Base-by-base conservation (phyloP, 2,888 invertebrate species). In the Ametastegia equiseti region DNA sequence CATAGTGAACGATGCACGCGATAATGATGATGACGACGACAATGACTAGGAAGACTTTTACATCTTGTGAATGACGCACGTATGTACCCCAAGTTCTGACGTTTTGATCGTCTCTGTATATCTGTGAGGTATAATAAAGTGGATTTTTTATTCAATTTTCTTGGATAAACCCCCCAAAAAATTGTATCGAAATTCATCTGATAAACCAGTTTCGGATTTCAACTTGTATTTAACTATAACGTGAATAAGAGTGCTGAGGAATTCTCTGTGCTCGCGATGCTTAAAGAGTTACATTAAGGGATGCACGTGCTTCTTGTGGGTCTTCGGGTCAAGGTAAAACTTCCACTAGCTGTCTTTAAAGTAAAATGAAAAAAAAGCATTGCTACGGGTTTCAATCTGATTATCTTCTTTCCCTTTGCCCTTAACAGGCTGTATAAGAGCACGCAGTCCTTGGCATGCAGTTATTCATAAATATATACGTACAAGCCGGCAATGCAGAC, bases 301-400 rank as follows among this genome's bases (percentile, higher is more conserved):
- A 75, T 57, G 78, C 63, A 78, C 60, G 45, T 42, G 42, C 4
- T 15, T 42, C 78, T 78, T 78, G 78, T 15, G 78, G 78, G 78
- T 78, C 78, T 78, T 78, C 78, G 60, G 78, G 78, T 78, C 78
- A 78, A 78, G 78, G 78, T 63, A 60, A 63, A 45, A 78, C 78
- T 78, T 78, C 60, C 42, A 39, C 27, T 15, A 60, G 30, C 15
- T 39, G 60, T 78, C 78, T 78, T 63, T 60, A 63, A 39, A 60
- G 60, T 63, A 60, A 78, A 57, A 42, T 15, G 39, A 60, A n/a
- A n/a, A n/a, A n/a, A n/a, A 78, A 60, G 78, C 78, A 63, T 60
- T 78, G 60, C 27, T 60, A 78, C 11, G 78, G 78, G n/a, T 78
- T n/a, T 78, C 60, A 78, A 60, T 78, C 57, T 60, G 78, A 78